These are phyloP conservation scores for Gallinago undulata DNA, from an alignment of 2,113 vertebrate species.

Conservation along the genomic window DNA sequence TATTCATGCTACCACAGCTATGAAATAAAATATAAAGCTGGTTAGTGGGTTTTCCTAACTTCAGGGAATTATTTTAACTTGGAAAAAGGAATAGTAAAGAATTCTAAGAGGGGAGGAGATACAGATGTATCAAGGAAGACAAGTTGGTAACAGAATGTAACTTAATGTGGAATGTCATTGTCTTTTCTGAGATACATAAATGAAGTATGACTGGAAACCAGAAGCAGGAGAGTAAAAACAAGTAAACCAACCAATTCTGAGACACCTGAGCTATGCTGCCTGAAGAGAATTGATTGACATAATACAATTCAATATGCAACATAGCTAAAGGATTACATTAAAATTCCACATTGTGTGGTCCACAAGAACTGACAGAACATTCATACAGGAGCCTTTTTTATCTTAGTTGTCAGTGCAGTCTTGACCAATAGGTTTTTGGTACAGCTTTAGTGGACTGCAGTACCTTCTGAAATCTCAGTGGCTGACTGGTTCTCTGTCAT, in stretches of 20 bases:
- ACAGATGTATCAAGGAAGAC: background rate
- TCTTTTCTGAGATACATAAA: background rate
- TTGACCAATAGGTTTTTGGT: background rate
- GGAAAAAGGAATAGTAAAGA: background rate
- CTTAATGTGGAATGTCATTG: background rate
- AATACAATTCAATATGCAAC: background rate
- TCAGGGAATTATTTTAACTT: background rate
- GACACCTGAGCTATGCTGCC: background rate
- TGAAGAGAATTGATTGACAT: background rate
- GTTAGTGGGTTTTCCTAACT: background rate
- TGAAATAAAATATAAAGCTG: background rate
- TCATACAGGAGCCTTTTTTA: background rate
- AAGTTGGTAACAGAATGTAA: background rate
- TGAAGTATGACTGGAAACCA: background rate
- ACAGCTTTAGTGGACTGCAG: background rate
- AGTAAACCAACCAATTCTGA: background rate
- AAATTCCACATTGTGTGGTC: background rate
- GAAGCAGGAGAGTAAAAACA: background rate
- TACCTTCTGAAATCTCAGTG: background rate
- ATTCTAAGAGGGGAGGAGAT: background rate
- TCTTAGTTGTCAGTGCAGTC: background rate
- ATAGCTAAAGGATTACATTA: background rate
- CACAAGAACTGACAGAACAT: background rate
- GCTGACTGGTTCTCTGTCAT: background rate
- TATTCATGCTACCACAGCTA: fast-evolving